Conservation (phyloP, 2,113 vertebrate species). For the Nibea albiflora region DNA sequence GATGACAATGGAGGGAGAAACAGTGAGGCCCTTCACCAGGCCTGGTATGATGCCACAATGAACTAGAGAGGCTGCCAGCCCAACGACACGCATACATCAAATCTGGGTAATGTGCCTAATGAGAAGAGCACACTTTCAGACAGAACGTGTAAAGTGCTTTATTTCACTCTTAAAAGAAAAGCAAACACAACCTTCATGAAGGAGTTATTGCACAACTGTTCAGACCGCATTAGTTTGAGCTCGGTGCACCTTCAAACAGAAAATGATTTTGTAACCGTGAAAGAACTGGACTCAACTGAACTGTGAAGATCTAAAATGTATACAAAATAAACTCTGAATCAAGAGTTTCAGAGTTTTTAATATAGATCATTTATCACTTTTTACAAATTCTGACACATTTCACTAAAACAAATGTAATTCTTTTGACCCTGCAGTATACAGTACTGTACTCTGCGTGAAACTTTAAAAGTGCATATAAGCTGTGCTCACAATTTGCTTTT, state of each 20-base stretch:
- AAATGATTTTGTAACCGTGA: no score
- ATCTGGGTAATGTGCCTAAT: constrained; percentile 33
- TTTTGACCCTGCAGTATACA: not conserved
- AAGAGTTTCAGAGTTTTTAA: not conserved
- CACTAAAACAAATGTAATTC: not conserved
- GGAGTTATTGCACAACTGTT: not conserved
- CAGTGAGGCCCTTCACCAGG: constrained; percentile 65
- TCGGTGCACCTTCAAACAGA: not conserved
- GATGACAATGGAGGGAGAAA: constrained; percentile 62
- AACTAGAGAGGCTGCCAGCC: constrained; percentile 14
- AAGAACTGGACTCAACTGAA: no score
- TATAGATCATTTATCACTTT: not conserved
- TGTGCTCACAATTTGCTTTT: no score
- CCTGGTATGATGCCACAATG: constrained; percentile 61
- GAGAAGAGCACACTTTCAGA: constrained; percentile 14
- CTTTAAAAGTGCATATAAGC: no score
- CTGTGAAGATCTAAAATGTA: not conserved
- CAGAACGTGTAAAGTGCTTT: not conserved
- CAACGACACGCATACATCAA: constrained; percentile 22
- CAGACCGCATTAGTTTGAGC: not conserved
- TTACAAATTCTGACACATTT: not conserved
- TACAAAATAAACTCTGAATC: not conserved
- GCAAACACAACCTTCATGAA: not conserved
- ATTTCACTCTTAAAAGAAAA: not conserved
- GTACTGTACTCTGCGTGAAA: no score